Evolutionary conservation across 2,888 invertebrate species (phyloP), one percentile per base, ranked within the genome.

Genomic region (Ochlodes sylvanus): DNA sequence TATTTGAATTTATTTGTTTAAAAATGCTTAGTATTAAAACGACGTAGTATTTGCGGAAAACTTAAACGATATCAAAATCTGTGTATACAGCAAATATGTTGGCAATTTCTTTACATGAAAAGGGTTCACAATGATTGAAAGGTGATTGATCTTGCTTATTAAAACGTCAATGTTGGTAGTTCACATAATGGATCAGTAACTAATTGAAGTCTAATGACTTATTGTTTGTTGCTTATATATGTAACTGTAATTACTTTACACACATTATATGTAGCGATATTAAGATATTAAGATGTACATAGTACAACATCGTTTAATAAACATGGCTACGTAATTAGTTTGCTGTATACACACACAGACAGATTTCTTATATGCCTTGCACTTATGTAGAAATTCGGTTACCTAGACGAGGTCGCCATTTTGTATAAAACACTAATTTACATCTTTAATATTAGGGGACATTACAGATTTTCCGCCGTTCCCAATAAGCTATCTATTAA

Each of bases 361-460:
- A 72, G 14, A 65, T 41, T n/a, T 42, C 44, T 65, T 64, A 79
- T 77, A 82, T 80, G 77, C 75, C 74, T 79, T 79, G 82, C 79
- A 79, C 81, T 84, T 84, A 86, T 79, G 84, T 84, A 90, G 88
- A 92, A 93, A 92, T 93, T 93, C 92, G 92, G 92, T 89, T 79
- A 86, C 89, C 92, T 92, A 93, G 93, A 93, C 86, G 93, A 93
- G 93, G 93, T 89, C 86, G 86, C 87, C 87, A 84, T 83, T 86
- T 90, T 92, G 88, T 92, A 92, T 90, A 91, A 92, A 89, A 91
- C 88, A 87, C 86, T 89, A 89, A 86, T 81, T 83, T 61, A 67
- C 60, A 86, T 84, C 83, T 77, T 81, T 86, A 87, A 85, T 82
- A 83, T 85, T 87, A 89, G 82, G 86, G 88, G 88, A 92, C 88